Evolutionary conservation across 1,140 invertebrate species (phyloP).

Genomic region (Gonatopus flavifemur): DNA sequence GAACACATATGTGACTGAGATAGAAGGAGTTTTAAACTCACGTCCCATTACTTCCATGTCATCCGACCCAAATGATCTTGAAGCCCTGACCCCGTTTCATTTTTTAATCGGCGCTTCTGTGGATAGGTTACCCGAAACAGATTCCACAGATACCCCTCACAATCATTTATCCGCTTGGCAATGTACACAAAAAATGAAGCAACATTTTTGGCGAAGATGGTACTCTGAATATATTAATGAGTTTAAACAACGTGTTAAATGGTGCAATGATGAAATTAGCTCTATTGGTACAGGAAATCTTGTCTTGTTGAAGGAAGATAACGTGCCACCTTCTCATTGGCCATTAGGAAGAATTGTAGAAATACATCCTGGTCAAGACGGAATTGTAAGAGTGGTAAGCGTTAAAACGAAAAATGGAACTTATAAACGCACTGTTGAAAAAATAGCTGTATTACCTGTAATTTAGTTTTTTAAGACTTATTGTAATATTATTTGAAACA

Average conservation of each 20-base stretch:
- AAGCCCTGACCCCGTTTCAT: conserved; percentile 34
- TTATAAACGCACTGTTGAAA: neutral
- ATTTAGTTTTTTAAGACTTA: too few relatives aligned
- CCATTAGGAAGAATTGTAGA: neutral
- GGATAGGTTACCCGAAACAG: neutral
- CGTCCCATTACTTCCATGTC: conserved; percentile 20
- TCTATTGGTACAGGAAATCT: neutral
- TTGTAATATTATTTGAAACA: too few relatives aligned
- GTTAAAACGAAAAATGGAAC: neutral
- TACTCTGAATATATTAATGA: conserved; percentile 19
- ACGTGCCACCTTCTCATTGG: neutral
- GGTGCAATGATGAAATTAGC: neutral
- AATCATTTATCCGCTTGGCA: neutral
- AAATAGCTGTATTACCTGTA: too few relatives aligned
- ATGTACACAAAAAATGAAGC: neutral
- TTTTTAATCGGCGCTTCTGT: conserved; percentile 20
- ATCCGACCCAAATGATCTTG: conserved; percentile 22
- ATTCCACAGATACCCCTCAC: neutral
- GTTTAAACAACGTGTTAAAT: conserved; percentile 19
- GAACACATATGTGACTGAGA: conserved; percentile 14
- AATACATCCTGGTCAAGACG: neutral
- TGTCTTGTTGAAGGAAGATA: neutral
- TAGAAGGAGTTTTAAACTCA: conserved; percentile 26
- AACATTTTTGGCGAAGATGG: conserved; percentile 28
- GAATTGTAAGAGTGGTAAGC: neutral